Evolutionary conservation across 2,797 vertebrate species (phyloP).

Genomic region (Nannoperca australis): DNA sequence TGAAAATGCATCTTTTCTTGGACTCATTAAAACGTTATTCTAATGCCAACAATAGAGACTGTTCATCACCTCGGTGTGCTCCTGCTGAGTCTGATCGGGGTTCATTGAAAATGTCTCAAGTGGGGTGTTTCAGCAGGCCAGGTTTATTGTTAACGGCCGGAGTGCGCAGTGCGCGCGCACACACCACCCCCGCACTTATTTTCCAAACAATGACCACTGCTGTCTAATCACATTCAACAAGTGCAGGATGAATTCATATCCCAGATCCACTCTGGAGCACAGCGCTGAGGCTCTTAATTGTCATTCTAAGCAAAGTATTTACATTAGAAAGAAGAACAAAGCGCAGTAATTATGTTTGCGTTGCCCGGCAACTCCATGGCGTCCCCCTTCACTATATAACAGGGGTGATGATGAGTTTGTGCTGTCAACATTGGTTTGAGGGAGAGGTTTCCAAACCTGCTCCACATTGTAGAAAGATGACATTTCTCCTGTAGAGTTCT

Average conservation of each 20-base stretch:
- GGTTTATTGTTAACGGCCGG: neutral
- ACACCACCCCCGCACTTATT: constrained; percentile 16
- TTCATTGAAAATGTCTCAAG: constrained; percentile 4
- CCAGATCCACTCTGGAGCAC: constrained; percentile 42
- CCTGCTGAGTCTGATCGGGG: neutral
- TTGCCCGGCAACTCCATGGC: constrained; percentile 75
- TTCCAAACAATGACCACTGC: constrained; percentile 41
- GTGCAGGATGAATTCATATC: constrained; percentile 56
- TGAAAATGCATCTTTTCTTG: neutral
- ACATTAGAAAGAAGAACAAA: constrained; percentile 77
- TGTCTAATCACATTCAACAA: constrained; percentile 63
- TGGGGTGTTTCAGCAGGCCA: neutral
- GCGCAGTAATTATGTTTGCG: constrained; percentile 65
- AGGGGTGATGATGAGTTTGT: constrained; percentile 19
- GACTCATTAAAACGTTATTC: constrained; percentile 10
- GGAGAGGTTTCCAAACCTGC: constrained; percentile 38
- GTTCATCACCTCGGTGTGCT: neutral
- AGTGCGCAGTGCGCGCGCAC: neutral
- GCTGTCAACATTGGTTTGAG: constrained; percentile 33
- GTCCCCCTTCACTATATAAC: constrained; percentile 65
- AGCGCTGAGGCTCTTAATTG: constrained; percentile 59
- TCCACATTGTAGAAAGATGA: constrained; percentile 3
- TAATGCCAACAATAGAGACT: neutral
- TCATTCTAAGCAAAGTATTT: constrained; percentile 73
- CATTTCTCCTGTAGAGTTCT: neutral